Conservation (phyloP, 1,140 invertebrate species). For the Plutomurus gul region DNA sequence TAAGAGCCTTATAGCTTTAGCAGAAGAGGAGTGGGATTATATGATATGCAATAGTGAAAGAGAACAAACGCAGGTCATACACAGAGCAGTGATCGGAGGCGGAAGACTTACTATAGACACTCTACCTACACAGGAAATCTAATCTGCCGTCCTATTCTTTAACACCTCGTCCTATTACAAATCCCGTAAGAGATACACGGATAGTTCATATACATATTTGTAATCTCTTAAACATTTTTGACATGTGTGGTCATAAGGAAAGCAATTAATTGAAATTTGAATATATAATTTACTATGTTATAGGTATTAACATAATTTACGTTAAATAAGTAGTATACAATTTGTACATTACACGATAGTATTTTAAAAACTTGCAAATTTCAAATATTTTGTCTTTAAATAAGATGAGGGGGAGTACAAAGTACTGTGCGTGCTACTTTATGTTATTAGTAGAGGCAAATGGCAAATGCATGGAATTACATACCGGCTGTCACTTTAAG, state of each 20-base stretch:
- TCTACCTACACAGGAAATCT: constrained; percentile 17
- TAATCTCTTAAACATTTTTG: not conserved
- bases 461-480: not conserved
- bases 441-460: not conserved
- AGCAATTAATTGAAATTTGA: not conserved
- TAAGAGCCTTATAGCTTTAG: not conserved
- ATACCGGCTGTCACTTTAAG: not conserved
- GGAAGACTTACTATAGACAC: not conserved
- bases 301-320: no score
- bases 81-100: not conserved
- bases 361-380: no score
- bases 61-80: not conserved
- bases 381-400: no score
- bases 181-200: constrained; percentile 6
- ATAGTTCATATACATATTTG: no score
- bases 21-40: not conserved
- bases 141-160: not conserved
- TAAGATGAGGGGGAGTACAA: no score
- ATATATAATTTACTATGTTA: not conserved
- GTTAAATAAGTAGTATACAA: no score
- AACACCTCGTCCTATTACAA: not conserved
- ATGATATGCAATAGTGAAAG: not conserved
- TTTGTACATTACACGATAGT: no score
- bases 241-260: not conserved
- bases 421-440: no score